Base-by-base conservation (phyloP, 2,888 invertebrate species). In the Lagria hirta region DNA sequence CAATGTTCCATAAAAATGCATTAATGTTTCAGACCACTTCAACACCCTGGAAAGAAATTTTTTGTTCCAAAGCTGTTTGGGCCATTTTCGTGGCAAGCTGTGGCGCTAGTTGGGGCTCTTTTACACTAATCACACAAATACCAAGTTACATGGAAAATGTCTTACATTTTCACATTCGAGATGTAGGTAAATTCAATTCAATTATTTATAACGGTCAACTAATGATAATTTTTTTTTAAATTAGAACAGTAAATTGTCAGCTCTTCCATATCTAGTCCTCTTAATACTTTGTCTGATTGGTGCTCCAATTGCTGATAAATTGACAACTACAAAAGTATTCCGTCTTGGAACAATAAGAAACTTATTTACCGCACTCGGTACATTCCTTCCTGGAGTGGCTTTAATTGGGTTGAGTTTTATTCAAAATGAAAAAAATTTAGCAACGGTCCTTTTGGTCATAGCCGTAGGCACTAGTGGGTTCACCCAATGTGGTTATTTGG, bases 81-180 rank as follows among this genome's bases (percentile, higher is more conserved):
- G 82, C 88, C 0, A 73, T 90, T 2, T 66, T 86, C 2, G 62
- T 85, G 1, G 81, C 83, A 0, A 89, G 90, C 62, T 80, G 83
- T 47, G 82, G 85, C 0, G 86, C 89, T 51, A 82, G 80, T 58
- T 85, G 89, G 79, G 90, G 89, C 12, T 89, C 87, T 70, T 88
- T 88, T 82, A 88, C 88, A 12, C 72, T 91, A n/a, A 73, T 90
- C 1, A 89, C 89, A 0, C 84, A 90, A 66, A 84, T 88, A 60
- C 91, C 91, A 0, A 80, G 83, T 0, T 91, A 88, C 64, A 83
- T 91, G 79, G 80, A 79, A 54, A 78, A 80, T 30, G 82, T 88
- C 5, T 74, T 90, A 0, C 72, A 78, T 33, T 86, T 82, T 55
- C 77, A 89, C 40, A 84, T 90, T 14, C 80, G 83, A 65, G 72